Evolutionary conservation across 2,113 vertebrate genomes (phyloP).

Genomic region (Arenaria interpres): DNA sequence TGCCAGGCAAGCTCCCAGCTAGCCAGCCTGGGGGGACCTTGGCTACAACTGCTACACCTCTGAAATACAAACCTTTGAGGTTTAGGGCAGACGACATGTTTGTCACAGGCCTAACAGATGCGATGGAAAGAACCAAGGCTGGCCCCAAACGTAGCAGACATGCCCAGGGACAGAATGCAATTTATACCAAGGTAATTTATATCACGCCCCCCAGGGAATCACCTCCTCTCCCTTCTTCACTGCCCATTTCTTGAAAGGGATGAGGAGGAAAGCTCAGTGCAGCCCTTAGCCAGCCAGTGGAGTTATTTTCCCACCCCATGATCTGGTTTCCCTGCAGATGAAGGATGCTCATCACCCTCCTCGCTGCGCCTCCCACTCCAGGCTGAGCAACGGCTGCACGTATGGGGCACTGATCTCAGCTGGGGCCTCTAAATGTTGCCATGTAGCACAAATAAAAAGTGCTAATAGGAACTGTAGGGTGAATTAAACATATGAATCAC

Average conservation of each 20-base stretch:
- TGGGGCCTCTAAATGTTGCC: background rate
- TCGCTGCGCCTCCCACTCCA: background rate
- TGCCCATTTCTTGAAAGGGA: background rate
- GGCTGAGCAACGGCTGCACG: background rate
- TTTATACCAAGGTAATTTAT: background rate
- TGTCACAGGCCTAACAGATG: background rate
- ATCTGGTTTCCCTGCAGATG: background rate
- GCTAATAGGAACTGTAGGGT: background rate
- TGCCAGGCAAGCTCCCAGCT: background rate
- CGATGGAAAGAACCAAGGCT: background rate
- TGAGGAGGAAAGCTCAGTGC: background rate
- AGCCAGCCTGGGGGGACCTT: background rate
- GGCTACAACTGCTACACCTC: background rate
- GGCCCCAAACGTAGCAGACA: background rate
- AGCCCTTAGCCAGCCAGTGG: background rate
- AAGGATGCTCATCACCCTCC: background rate
- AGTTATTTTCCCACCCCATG: background rate
- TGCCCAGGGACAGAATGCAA: accelerated
- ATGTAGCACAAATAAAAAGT: background rate
- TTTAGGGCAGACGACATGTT: background rate
- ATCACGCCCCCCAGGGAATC: background rate
- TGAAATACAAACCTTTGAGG: background rate
- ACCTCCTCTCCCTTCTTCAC: background rate
- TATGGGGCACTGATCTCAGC: background rate
- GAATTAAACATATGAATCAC: constrained; percentile 58